Base-by-base conservation (phyloP, 2,888 invertebrate species). In the Ichneumoninae sp. region DNA sequence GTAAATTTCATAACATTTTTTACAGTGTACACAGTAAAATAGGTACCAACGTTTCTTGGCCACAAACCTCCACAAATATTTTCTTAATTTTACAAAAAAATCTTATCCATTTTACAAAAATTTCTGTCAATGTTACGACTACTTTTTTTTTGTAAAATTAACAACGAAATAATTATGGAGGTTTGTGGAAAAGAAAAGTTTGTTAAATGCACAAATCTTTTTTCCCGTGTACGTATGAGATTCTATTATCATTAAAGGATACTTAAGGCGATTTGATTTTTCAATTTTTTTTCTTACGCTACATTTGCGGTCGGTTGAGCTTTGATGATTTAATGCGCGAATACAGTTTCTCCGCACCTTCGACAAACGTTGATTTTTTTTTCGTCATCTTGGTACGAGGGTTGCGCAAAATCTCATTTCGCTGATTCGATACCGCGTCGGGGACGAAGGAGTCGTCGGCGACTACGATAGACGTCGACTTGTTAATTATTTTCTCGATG, bases 351-450 rank as follows among this genome's bases (percentile, higher is more conserved):
- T 65, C 76, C 16, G 33, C 60, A 36, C 60, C 33, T 33, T 66
- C 47, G 80, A 62, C 36, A 52, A 71, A 22, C 69, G 22, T 10
- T 57, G 57, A 22, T 54, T 30, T 30, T 74, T 60, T 69, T 80
- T 75, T 50, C 69, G 62, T 50, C 74, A 30, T 75, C 74, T 50
- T 74, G 8, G 54, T 68, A 68, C 44, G 47, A 13, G 52, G 22
- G 40, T 76, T 68, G 72, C 54, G 68, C 66, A 83, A 83, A 83
- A 71, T 80, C 71, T 80, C 71, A 72, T 80, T 68, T 47, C 52
- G 68, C 71, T 50, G 62, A 78, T 81, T 57, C 74, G 36, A 54
- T 8, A 3, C 65, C 52, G 36, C 36, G 62, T 22, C n/a, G 40
- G 33, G 47, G 50, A 70, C 77, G 74, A 75, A 74, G 62, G 60